Conservation (phyloP, 2,797 vertebrate species). For the Antrozous pallidus region DNA sequence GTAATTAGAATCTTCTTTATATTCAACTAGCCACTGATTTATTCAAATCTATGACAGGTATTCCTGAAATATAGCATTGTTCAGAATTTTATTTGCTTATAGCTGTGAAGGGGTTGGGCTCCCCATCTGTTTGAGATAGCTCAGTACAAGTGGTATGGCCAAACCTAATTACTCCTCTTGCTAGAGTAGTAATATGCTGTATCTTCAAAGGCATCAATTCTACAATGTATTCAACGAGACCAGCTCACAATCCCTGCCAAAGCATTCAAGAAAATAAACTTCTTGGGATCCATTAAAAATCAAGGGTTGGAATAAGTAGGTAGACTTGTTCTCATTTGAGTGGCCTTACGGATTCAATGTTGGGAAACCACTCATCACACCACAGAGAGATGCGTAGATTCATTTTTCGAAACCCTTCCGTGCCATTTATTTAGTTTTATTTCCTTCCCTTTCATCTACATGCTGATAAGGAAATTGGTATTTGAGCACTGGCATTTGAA, state of each 20-base stretch:
- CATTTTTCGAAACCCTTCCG: neutral
- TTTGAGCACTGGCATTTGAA: conserved; percentile 67
- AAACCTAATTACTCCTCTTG: conserved; percentile 65
- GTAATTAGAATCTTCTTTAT: conserved; percentile 2
- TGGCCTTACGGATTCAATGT: neutral
- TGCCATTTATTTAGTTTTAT: conserved; percentile 35
- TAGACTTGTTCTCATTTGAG: neutral
- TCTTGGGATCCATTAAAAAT: conserved; percentile 8
- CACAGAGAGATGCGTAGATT: neutral
- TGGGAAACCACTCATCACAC: neutral
- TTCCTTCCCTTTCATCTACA: conserved; percentile 51
- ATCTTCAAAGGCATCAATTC: conserved; percentile 62
- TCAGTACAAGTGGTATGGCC: neutral
- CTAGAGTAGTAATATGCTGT: conserved; percentile 27
- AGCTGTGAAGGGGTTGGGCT: neutral
- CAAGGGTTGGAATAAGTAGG: neutral
- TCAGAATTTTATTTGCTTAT: conserved; percentile 46
- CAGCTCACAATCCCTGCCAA: neutral
- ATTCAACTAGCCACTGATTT: conserved; percentile 31
- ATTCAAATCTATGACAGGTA: conserved; percentile 22
- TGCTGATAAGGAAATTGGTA: conserved; percentile 61
- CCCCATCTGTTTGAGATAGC: neutral
- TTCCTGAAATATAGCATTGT: conserved; percentile 11
- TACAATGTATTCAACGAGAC: conserved; percentile 57
- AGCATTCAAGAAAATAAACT: conserved; percentile 36